Base-by-base conservation (phyloP, 2,113 vertebrate genomes). In the Potamarius usumacintae region DNA sequence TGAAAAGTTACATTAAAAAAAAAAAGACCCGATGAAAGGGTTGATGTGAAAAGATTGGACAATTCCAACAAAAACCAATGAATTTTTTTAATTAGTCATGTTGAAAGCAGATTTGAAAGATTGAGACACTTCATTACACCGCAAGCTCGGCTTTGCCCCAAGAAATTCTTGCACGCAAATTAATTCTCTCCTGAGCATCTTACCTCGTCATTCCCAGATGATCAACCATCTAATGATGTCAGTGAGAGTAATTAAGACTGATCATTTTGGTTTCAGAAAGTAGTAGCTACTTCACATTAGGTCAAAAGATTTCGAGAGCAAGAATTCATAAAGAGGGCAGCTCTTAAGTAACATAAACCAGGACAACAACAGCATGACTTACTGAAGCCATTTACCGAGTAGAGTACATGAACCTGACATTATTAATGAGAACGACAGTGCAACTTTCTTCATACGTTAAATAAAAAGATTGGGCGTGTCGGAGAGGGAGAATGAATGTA, bases 1-100 rank as follows among this genome's bases (percentile, higher is more conserved):
- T 60, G 52, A 58, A 72, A 60, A 82, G 65, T 22, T 81, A 27
- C 27, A 34, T 72, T 86, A 86, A 58, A 67, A 86, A 86, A 77
- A n/a, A 34, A 67, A 30, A 15, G 17, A 69, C 20, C 7, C n/a
- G 48, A 17, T 14, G 22, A 80, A 48, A 55, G 57, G 52, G 3
- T 80, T 67, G 34, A 27, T 15, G 57, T 77, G 34, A 78, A 58
- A 85, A 71, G 34, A 69, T 18, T 17, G 12, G 22, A 77, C 3
- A 34, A 30, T 52, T 63, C 50, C 15, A 78, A 25, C 34, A 50
- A 27, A 52, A 53, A 52, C 25, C 62, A 27, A 85, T 0, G 1
- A 30, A 63, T 17, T 8, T 0, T 30, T 80, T 57, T 58, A 58
- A 34, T 58, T 58, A 62, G 30, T 62, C 34, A 48, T 12, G 57